Conservation (phyloP, 1,140 invertebrate genomes). For the Diorhabda sublineata region DNA sequence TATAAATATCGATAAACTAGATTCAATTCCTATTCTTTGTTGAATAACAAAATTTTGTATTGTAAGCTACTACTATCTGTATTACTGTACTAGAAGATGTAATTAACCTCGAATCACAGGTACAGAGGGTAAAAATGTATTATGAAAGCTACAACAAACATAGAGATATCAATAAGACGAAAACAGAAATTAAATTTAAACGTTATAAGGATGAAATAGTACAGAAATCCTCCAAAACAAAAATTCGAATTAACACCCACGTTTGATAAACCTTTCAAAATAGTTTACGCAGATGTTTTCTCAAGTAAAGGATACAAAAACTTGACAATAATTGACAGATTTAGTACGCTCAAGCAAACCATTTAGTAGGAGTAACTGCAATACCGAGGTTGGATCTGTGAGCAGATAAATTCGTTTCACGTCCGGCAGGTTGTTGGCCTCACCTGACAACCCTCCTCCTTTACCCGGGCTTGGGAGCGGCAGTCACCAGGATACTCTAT, state of each 20-base stretch:
- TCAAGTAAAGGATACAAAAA: conserved; percentile 9
- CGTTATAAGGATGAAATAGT: conserved; percentile 13
- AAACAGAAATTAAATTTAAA: conserved; percentile 14
- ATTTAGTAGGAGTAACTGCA: neutral
- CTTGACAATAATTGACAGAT: conserved; percentile 21
- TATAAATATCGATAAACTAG: neutral
- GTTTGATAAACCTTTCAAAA: conserved; percentile 22
- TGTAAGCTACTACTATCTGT: neutral
- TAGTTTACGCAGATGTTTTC: conserved; percentile 17
- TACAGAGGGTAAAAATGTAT: conserved; percentile 12
- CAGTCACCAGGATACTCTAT: no score
- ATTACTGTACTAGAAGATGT: neutral
- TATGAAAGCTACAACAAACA: conserved; percentile 20
- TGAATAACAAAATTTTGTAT: no score
- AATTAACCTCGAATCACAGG: neutral
- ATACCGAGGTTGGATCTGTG: neutral
- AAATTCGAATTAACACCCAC: conserved; percentile 16
- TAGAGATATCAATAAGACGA: conserved; percentile 19
- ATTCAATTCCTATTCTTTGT: neutral
- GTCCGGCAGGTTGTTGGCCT: no score
- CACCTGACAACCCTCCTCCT: no score
- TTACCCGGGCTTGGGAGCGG: no score
- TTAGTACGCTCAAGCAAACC: conserved; percentile 20
- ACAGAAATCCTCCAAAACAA: conserved; percentile 19
- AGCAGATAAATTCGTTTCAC: no score